Percentiles rank a stretch among this genome's conserved stretches.
phyloP scores from a whole-genome alignment of 2,113 vertebrate genomes.

The Carassius carassius region DNA sequence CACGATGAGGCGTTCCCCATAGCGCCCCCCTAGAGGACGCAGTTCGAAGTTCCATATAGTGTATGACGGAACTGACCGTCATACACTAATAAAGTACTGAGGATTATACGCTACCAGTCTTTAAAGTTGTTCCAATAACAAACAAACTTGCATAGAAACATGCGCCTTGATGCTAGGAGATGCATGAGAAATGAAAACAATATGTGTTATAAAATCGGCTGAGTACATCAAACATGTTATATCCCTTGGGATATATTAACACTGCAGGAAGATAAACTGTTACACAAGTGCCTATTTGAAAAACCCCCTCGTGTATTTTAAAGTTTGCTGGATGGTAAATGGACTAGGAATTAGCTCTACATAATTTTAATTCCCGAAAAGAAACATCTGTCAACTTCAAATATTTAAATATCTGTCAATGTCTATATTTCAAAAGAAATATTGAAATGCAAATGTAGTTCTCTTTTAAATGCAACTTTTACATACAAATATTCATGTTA shows the following conservation, averaged over 20 bases:
- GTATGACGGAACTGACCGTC: no score
- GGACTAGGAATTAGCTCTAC: neutral
- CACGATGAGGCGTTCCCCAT: no score
- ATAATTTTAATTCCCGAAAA: neutral
- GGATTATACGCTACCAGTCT: no score
- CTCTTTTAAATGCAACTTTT: neutral
- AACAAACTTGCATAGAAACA: no score
- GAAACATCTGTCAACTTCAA: constrained; percentile 19
- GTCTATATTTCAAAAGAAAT: neutral
- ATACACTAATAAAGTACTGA: no score
- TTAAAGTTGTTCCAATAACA: no score
- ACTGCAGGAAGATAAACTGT: constrained; percentile 8
- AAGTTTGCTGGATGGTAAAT: neutral
- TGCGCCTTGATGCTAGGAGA: no score
- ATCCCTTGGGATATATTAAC: constrained; percentile 10
- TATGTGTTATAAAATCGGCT: no score
- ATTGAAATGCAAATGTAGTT: neutral
- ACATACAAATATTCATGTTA: neutral
- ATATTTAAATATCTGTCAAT: neutral
- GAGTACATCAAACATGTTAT: no score
- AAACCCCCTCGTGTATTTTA: neutral
- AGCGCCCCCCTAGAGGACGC: no score
- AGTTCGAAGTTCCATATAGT: no score
- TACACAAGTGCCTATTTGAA: neutral
- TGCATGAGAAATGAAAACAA: no score